phyloP scores from a whole-genome alignment of 2,888 invertebrate species.

The Mesoligia furuncula region DNA sequence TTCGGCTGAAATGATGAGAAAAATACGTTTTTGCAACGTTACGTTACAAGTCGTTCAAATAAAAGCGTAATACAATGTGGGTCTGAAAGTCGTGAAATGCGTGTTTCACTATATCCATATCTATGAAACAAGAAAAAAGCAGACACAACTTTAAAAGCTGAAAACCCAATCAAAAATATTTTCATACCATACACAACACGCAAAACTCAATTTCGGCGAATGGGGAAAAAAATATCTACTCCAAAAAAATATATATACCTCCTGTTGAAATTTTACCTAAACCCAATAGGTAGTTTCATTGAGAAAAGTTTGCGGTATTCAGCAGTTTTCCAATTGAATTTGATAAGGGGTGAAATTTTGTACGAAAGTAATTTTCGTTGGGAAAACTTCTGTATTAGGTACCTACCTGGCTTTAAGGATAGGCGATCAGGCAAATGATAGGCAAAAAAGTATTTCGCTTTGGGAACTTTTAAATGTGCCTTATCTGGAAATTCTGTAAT shows the following conservation, averaged over 20 bases:
- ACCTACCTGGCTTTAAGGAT: slow-evolving; percentile 75
- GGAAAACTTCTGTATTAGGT: slow-evolving; percentile 70
- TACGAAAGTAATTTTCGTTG: slow-evolving; percentile 75
- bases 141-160: background rate
- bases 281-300: slow-evolving; percentile 71
- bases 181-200: background rate
- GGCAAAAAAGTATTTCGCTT: slow-evolving; percentile 68
- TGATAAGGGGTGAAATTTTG: slow-evolving; percentile 78
- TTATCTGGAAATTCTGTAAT: slow-evolving; percentile 48
- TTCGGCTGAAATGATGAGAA: too few relatives aligned
- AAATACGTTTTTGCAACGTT: background rate
- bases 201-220: slow-evolving; percentile 33
- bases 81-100: slow-evolving; percentile 8
- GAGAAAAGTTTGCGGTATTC: slow-evolving; percentile 72
- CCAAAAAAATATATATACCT: slow-evolving; percentile 54
- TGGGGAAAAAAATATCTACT: slow-evolving; percentile 38
- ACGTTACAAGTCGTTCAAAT: background rate
- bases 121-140: background rate
- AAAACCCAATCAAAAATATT: slow-evolving; percentile 5
- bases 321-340: slow-evolving; percentile 77
- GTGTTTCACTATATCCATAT: background rate
- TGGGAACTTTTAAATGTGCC: slow-evolving; percentile 52
- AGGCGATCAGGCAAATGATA: slow-evolving; percentile 71
- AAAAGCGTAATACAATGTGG: background rate
- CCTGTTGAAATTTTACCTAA: slow-evolving; percentile 63